Base-by-base conservation (phyloP, 2,797 vertebrate genomes). In the Chelonia mydas region DNA sequence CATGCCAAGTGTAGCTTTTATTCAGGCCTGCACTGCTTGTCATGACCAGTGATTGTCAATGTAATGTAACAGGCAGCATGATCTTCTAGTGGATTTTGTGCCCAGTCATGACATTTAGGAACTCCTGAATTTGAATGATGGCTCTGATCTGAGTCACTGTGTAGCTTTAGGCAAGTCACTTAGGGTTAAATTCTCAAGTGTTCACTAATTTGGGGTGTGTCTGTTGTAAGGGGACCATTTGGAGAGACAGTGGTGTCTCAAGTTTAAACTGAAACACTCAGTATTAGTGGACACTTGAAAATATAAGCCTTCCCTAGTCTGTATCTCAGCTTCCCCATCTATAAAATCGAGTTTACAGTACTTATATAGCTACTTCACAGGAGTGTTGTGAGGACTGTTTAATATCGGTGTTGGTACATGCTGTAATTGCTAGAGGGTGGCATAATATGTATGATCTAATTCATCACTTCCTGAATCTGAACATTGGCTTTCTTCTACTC, bases 401-500 rank as follows among this genome's bases (percentile, higher is more conserved):
- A 95, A 45, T 45, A 49, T 84, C 95, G 88, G 95, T 92, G 86
- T 49, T 81, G 61, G 0, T 25, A 96, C 82, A 87, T 92, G 74
- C 84, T 92, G 8, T 77, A 83, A 93, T 86, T 96, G 88, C 88
- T 88, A 82, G 78, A 82, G 76, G 74, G 83, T 93, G 90, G 31
- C 93, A 88, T 85, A 49, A 27, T 27, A 0, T 81, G 23, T 41
- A 92, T 84, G 88, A 2, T 94, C 93, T 92, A 84, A 95, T 96
- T 88, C 93, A 85, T 49, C 41, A 55, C 65, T 92, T 93, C 74
- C 94, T 97, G 94, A 97, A 97, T 96, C 87, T 76, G 77, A 55
- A 89, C 87, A 88, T 97, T 97, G 95, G 94, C 93, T 88, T 95
- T 94, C 94, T 95, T 88, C 57, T 86, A 78, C 89, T 95, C 79